Evolutionary conservation across 2,888 invertebrate species (phyloP).

Genomic region (Phaonia tiefii): DNA sequence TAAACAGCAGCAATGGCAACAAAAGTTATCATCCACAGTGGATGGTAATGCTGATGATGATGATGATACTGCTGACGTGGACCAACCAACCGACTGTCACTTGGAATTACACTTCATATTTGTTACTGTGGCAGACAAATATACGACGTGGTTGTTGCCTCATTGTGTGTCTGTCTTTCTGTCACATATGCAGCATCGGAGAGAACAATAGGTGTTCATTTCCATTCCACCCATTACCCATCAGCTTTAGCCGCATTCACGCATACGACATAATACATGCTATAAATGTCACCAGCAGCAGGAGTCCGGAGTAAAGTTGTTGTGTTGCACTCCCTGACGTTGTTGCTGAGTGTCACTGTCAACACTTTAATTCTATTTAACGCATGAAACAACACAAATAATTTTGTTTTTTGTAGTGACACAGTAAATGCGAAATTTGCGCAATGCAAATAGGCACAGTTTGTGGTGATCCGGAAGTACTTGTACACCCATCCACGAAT

Average conservation of each 20-base stretch:
- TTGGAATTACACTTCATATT: conserved; percentile 68
- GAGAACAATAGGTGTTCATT: conserved; percentile 12
- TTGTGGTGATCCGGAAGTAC: background rate
- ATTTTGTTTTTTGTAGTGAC: background rate
- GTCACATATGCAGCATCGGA: conserved; percentile 45
- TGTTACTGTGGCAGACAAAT: conserved; percentile 63
- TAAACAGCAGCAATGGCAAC: conserved; percentile 44
- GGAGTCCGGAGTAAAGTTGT: background rate
- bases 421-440: conserved; percentile 20
- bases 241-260: background rate
- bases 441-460: background rate
- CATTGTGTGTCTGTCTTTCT: conserved; percentile 18
- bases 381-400: conserved; percentile 31
- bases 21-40: conserved; percentile 41
- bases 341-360: conserved; percentile 63
- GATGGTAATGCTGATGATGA: conserved; percentile 35
- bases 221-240: background rate
- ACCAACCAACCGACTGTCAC: conserved; percentile 61
- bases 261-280: background rate
- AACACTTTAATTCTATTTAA: conserved; percentile 64
- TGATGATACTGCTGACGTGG: conserved; percentile 2
- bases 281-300: background rate
- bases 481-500: no score
- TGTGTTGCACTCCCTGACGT: background rate
- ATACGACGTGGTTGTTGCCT: background rate